Base-by-base conservation (phyloP, 2,797 vertebrate species). In the Catostomus latipinnis region DNA sequence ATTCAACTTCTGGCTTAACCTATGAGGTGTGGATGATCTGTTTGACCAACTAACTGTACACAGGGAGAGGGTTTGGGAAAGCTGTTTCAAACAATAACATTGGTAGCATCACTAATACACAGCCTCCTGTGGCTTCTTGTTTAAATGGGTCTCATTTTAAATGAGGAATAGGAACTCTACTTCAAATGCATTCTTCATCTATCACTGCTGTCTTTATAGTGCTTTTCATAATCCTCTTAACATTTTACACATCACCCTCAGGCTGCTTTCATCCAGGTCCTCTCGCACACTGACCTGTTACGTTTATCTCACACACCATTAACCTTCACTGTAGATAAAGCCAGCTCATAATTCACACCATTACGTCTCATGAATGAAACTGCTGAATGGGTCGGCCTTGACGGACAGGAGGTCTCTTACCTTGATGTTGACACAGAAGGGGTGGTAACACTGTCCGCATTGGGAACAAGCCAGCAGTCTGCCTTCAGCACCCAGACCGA, bases 381-480 rank as follows among this genome's bases (percentile, higher is more conserved):
- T 10, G 18, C 6, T 11, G 6, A 13, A 62, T 34, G 50, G 69
- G 67, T 11, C 9, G 18, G 52, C 5, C 12, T 58, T 16, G 62
- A 54, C 7, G 52, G 22, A 43, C 8, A 6, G 7, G 1, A 14
- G 4, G 45, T 11, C 8, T 87, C 91, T 93, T 85, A 98, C 98
- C 96, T 99, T 99, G 90, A 99, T 94, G 89, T 94, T 97, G 90
- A 99, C 98, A 54, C 98, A 99, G 92, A 96, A 99, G 0, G 98
- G 97, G 84, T 99, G 98, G 89, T 99, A 99, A 90, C 97, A 99
- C 92, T 99, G 98, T 81, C 98, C 97, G 85, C 98, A 99, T 88
- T 99, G 98, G 54, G 97, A 97, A 81, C 98, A 99, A 53, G 97
- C 94, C 79, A 99, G 90, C 62, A 99, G 84, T 0, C 96, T 86